Conservation (phyloP, 2,888 invertebrate species). For the Drosophila flavopinicola region DNA sequence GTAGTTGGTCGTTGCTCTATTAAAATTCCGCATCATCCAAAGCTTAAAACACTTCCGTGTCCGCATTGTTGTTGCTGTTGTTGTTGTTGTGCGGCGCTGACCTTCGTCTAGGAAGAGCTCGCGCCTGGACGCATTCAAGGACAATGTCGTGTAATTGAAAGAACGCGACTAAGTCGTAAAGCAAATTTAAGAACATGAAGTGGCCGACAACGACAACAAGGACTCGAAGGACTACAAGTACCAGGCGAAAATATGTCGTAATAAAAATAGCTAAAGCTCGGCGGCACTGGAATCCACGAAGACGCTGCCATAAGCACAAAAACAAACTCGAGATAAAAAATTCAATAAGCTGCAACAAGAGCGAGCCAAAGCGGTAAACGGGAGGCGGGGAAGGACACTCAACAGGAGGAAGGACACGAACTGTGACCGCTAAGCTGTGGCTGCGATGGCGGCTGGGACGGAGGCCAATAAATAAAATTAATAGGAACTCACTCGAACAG, state of each 20-base stretch:
- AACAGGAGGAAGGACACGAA: slow-evolving; percentile 54
- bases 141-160: slow-evolving; percentile 73
- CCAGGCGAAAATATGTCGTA: slow-evolving; percentile 47
- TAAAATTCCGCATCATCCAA: slow-evolving; percentile 3
- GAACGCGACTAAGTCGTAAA: slow-evolving; percentile 70
- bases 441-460: slow-evolving; percentile 18
- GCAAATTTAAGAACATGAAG: slow-evolving; percentile 73
- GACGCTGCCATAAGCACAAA: slow-evolving; percentile 67
- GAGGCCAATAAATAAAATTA: slow-evolving; percentile 79
- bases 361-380: slow-evolving; percentile 6
- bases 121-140: slow-evolving; percentile 51
- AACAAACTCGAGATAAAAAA: slow-evolving; percentile 74
- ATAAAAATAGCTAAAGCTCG: slow-evolving; percentile 63
- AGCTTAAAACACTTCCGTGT: slow-evolving; percentile 53
- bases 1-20: slow-evolving; percentile 14
- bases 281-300: slow-evolving; percentile 36
- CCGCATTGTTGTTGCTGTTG: slow-evolving; percentile 1
- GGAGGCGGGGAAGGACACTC: slow-evolving; percentile 7
- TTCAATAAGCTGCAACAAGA: slow-evolving; percentile 67
- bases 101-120: slow-evolving; percentile 49
- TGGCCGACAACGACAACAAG: slow-evolving; percentile 34
- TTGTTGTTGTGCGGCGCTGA: slow-evolving; percentile 41
- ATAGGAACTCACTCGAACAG: slow-evolving; percentile 73
- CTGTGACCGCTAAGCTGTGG: slow-evolving; percentile 52
- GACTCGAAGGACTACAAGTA: neutral